These are phyloP conservation scores for Onthophagus sagittarius DNA, from an alignment of 2,888 invertebrate species.

Conservation along the genomic window DNA sequence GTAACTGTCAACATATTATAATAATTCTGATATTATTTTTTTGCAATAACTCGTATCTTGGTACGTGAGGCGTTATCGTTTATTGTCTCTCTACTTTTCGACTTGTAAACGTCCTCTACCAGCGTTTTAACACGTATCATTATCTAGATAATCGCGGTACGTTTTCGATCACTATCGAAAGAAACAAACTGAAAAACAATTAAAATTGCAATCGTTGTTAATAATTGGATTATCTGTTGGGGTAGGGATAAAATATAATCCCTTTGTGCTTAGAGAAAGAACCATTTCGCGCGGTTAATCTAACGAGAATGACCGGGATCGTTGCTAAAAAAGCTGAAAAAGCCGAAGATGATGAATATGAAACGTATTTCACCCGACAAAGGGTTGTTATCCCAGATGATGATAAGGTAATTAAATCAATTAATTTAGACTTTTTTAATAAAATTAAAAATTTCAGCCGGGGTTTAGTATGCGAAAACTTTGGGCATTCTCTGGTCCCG, in stretches of 20 bases:
- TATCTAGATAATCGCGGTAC: neutral
- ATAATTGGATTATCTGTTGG: neutral
- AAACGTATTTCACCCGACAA: constrained; percentile 60
- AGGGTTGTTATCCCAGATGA: constrained; percentile 57
- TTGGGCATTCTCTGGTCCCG: constrained; percentile 90
- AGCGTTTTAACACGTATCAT: neutral
- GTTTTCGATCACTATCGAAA: neutral
- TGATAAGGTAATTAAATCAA: constrained; percentile 47
- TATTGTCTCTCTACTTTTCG: neutral
- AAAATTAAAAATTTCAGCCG: constrained; percentile 42
- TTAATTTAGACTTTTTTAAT: neutral
- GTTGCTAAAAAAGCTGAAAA: neutral
- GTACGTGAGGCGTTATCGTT: neutral
- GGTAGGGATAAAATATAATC: neutral
- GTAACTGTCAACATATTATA: neutral
- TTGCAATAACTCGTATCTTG: neutral
- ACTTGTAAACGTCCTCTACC: neutral
- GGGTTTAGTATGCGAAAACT: constrained; percentile 78
- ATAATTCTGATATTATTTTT: neutral
- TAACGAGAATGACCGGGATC: neutral
- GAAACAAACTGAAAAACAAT: neutral
- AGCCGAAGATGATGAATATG: constrained; percentile 32
- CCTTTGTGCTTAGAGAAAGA: neutral
- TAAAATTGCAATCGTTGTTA: neutral
- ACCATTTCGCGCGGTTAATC: neutral